Percentiles rank a stretch among this genome's conserved stretches.
Evolutionary conservation across 2,113 vertebrate genomes (phyloP).

Genomic region (Halcyon malimbica): DNA sequence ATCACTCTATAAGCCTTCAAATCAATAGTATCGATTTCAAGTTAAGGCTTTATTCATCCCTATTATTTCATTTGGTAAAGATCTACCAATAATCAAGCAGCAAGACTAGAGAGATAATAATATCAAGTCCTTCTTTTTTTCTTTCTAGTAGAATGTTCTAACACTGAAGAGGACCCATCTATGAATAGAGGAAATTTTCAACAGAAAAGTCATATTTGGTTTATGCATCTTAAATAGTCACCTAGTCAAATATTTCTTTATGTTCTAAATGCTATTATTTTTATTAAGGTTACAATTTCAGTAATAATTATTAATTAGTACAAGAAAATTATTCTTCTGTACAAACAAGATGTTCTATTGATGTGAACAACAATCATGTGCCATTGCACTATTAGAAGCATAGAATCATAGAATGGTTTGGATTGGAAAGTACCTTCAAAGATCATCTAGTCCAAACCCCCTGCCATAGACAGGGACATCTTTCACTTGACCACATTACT

Average conservation of each 20-base stretch:
- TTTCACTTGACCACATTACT: neutral
- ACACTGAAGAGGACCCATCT: neutral
- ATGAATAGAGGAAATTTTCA: neutral
- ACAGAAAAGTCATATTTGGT: neutral
- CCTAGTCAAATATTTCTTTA: neutral
- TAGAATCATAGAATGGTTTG: neutral
- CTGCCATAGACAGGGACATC: neutral
- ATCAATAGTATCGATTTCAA: constrained; percentile 38
- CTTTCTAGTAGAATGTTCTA: neutral
- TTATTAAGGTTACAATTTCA: neutral
- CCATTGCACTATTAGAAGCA: neutral
- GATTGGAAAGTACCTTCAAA: neutral
- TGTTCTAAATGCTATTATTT: neutral
- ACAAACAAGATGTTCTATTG: neutral
- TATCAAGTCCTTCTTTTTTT: neutral
- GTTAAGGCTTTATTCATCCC: constrained; percentile 21
- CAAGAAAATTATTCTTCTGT: neutral
- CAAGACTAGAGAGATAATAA: neutral
- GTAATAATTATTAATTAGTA: neutral
- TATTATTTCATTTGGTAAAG: neutral
- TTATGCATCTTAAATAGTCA: neutral
- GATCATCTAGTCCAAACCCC: fast-evolving
- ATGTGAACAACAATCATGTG: neutral
- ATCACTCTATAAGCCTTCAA: neutral
- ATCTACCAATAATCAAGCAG: neutral